phyloP scores from a whole-genome alignment of 1,140 invertebrate species.

The Bombus consobrinus region DNA sequence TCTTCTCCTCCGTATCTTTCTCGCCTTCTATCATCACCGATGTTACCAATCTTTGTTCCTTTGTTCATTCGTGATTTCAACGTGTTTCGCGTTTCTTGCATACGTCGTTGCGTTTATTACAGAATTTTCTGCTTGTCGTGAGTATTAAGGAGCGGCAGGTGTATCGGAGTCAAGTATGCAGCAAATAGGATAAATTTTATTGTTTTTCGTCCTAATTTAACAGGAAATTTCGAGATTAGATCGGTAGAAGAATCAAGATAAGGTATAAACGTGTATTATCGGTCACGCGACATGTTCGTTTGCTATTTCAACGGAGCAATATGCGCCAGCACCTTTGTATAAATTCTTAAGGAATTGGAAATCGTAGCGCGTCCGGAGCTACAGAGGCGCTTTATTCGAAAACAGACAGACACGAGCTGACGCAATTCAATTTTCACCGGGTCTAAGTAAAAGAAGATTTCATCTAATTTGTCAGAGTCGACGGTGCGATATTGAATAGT shows the following conservation, averaged over 20 bases:
- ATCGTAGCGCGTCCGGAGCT: neutral
- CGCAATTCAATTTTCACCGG: slow-evolving; percentile 19
- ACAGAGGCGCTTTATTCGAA: neutral
- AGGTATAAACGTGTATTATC: neutral
- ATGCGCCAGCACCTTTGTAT: neutral
- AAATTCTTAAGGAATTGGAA: neutral
- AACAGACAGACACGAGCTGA: neutral
- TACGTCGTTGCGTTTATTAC: slow-evolving; percentile 5
- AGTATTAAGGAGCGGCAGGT: neutral
- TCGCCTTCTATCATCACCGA: slow-evolving; percentile 4
- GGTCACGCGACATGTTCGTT: neutral
- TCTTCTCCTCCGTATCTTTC: slow-evolving; percentile 2
- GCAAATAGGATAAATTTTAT: neutral
- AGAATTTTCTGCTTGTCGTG: no score
- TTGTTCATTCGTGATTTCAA: neutral
- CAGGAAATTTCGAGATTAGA: neutral
- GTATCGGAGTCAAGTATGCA: neutral
- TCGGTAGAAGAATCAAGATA: neutral
- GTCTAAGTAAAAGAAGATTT: slow-evolving; percentile 24
- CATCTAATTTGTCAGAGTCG: slow-evolving; percentile 10
- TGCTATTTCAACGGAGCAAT: no score
- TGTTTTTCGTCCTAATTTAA: neutral
- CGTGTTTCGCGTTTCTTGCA: neutral
- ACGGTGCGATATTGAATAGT: slow-evolving; percentile 37
- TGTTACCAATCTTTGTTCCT: neutral